Evolutionary conservation across 1,140 invertebrate genomes (phyloP).

Genomic region (Sycophaga agraensis): DNA sequence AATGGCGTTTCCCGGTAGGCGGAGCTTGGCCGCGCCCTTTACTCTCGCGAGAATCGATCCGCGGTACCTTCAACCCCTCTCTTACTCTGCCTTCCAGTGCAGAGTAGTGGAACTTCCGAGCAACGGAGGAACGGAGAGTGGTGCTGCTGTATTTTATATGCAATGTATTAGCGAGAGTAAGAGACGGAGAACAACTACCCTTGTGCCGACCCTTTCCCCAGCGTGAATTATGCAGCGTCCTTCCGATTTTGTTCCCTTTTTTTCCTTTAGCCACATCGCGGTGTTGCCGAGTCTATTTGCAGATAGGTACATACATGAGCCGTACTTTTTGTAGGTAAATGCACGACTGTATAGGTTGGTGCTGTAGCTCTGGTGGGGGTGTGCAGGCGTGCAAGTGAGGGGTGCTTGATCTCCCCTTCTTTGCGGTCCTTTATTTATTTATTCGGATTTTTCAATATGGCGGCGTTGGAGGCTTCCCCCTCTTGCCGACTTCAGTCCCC

Average conservation of each 20-base stretch:
- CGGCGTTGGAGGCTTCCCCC: neutral
- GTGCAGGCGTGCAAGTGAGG: neutral
- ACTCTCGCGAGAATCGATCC: conserved; percentile 16
- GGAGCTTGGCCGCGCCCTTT: conserved; percentile 19
- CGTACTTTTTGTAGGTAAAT: too few relatives aligned
- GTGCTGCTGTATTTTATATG: conserved; percentile 31
- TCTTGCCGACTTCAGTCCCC: too few relatives aligned
- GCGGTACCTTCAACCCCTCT: conserved; percentile 25
- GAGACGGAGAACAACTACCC: neutral
- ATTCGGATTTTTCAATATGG: conserved; percentile 10
- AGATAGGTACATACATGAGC: neutral
- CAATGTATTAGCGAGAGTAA: neutral
- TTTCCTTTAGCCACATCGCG: neutral
- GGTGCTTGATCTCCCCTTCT: neutral
- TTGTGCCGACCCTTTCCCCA: neutral
- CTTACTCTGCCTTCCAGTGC: conserved; percentile 9
- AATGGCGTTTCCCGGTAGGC: neutral
- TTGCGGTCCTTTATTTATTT: conserved; percentile 1
- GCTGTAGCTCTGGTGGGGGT: too few relatives aligned
- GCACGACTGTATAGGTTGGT: too few relatives aligned
- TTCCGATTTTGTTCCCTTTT: neutral
- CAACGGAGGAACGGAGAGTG: neutral
- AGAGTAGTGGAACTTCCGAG: too few relatives aligned
- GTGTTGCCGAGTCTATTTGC: neutral
- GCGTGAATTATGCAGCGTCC: conserved; percentile 13